Evolutionary conservation across 2,113 vertebrate genomes (phyloP), one percentile per base, ranked within the genome.

Genomic region (Sorex araneus): DNA sequence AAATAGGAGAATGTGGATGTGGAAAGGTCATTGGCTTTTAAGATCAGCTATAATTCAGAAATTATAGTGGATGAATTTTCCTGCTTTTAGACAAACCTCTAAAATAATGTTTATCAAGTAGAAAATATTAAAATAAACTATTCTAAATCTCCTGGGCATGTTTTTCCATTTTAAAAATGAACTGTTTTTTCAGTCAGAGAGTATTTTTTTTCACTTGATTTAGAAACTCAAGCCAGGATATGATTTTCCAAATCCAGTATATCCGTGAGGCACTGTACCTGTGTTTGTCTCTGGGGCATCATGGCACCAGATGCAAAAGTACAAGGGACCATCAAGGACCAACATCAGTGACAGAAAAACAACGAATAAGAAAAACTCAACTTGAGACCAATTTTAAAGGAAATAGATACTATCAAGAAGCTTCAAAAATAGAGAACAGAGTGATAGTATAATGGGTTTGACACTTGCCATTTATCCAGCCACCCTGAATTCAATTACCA

Each of bases 11-110:
- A 71, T 91, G 4, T 57, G 21, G 34, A 16, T 74, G 4, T 54
- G 73, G 54, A 95, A 96, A 50, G 40, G 36, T 19, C 67, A 45
- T 8, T 87, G 80, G 50, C 74, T 96, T 81, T 84, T 89, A 93
- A 81, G 54, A 77, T 86, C 73, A 34, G 13, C 66, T 84, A 60
- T 54, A 86, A 87, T 84, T 91, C 89, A 81, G 45, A 94, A 95
- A 84, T 93, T 83, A 89, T 2, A 84, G 25, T 93, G 32, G 36
- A 66, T 73, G 40, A 12, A 93, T 89, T 71, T 84, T 81, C 73
- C 45, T 84, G 36, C 67, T 91, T 95, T 67, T 36, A 80, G 66
- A 86, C 73, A 89, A 70, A 19, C 3, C n/a, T 75, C 60, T 79
- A 94, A 89, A 90, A 89, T 89, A 94, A 83, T 82, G 78, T 78